Percentiles rank a stretch among this genome's conserved stretches.
Evolutionary conservation across 2,888 invertebrate species (phyloP).

Genomic region (Endomychus coccineus): DNA sequence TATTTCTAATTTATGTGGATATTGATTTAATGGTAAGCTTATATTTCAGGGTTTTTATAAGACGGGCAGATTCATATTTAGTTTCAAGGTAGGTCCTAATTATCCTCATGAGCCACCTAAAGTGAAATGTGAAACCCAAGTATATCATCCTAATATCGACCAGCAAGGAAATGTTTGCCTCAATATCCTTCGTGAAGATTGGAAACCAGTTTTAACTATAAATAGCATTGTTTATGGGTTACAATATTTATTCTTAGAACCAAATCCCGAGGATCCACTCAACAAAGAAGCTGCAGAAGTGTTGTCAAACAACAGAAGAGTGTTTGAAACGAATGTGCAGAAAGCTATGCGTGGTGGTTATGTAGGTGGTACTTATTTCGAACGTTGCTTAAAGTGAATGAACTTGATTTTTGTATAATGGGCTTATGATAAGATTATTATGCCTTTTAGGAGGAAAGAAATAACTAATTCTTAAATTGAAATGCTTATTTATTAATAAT

Average conservation of each 20-base stretch:
- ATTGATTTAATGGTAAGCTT: no score
- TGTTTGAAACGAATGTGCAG: constrained; percentile 94
- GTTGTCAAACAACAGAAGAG: constrained; percentile 83
- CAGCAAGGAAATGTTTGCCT: constrained; percentile 95
- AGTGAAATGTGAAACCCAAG: constrained; percentile 95
- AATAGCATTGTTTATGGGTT: constrained; percentile 97
- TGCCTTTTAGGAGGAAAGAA: no score
- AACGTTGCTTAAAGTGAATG: constrained; percentile 89
- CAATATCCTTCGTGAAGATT: constrained; percentile 95
- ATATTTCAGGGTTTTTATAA: constrained; percentile 76
- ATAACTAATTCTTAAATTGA: no score
- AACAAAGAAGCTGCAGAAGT: constrained; percentile 99
- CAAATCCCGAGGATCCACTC: constrained; percentile 96
- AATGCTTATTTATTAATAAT: no score
- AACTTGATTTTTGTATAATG: constrained; percentile 15
- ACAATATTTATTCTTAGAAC: constrained; percentile 96
- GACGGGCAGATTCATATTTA: constrained; percentile 91
- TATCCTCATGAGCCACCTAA: constrained; percentile 98
- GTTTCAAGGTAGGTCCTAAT: constrained; percentile 95
- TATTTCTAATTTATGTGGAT: constrained; percentile 1
- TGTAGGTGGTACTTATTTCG: constrained; percentile 90
- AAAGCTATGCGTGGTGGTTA: constrained; percentile 95
- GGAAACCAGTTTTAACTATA: constrained; percentile 97
- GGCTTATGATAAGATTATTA: background rate
- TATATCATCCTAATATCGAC: constrained; percentile 98